Evolutionary conservation across 2,797 vertebrate genomes (phyloP).

Genomic region (Galago senegalensis): DNA sequence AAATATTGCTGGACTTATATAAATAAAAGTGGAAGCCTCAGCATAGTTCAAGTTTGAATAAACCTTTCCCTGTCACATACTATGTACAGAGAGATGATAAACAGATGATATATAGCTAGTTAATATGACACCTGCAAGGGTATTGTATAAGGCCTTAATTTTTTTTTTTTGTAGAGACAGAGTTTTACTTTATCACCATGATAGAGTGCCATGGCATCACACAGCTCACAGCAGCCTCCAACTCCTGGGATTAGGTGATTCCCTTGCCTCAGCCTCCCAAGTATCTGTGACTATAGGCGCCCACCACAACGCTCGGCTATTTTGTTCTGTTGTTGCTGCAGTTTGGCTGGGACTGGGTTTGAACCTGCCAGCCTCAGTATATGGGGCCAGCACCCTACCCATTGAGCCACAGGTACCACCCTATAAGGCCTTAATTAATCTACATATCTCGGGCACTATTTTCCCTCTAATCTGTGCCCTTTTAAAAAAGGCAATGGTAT

Average conservation of each 20-base stretch:
- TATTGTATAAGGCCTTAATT: background rate
- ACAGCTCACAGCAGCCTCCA: too few species aligned
- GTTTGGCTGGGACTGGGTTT: too few species aligned
- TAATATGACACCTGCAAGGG: background rate
- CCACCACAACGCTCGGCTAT: too few species aligned
- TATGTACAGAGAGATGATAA: background rate
- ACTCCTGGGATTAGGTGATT: too few species aligned
- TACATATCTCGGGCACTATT: background rate
- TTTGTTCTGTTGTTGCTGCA: too few species aligned
- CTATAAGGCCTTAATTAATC: conserved; percentile 2
- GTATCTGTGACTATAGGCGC: too few species aligned
- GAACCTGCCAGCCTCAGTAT: too few species aligned
- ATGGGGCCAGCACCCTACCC: too few species aligned
- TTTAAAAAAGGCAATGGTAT: conserved; percentile 11
- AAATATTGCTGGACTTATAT: conserved; percentile 1
- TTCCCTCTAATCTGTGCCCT: background rate
- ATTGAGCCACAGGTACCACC: too few species aligned
- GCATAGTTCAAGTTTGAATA: background rate
- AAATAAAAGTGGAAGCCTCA: background rate
- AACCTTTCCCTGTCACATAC: background rate
- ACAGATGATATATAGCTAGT: background rate
- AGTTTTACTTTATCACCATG: too few species aligned
- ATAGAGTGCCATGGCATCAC: too few species aligned
- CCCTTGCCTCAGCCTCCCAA: too few species aligned
- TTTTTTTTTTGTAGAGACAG: background rate